phyloP scores from a whole-genome alignment of 2,888 invertebrate species.

The Cistogaster globosa region DNA sequence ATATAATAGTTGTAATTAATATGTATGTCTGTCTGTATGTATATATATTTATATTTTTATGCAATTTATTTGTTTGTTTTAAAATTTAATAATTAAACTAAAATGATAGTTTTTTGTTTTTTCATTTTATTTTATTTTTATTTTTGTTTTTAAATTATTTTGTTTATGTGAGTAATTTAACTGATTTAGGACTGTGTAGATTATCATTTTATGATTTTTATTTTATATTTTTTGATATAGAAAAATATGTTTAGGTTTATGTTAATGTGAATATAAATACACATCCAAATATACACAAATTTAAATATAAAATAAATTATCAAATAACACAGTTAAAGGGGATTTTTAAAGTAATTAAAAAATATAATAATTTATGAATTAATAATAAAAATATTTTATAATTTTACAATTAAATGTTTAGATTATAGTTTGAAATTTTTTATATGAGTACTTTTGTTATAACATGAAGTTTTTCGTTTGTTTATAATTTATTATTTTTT shows the following conservation, averaged over 20 bases:
- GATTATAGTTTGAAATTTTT: background rate
- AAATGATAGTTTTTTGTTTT: constrained; percentile 51
- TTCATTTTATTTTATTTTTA: constrained; percentile 27
- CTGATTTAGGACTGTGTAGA: constrained; percentile 14
- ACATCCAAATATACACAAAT: constrained; percentile 52
- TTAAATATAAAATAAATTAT: constrained; percentile 29
- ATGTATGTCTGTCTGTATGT: background rate
- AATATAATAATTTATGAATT: constrained; percentile 1
- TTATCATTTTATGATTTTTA: background rate
- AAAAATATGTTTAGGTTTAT: constrained; percentile 37
- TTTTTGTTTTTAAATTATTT: constrained; percentile 27
- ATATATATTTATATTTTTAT: constrained; percentile 57
- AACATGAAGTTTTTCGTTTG: background rate
- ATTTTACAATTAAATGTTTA: background rate
- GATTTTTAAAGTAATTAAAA: background rate
- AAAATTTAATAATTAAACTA: constrained; percentile 68
- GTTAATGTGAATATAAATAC: constrained; percentile 23
- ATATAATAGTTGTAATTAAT: constrained; percentile 34
- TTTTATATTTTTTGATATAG: constrained; percentile 33
- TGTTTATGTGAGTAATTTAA: constrained; percentile 14
- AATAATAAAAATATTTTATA: constrained; percentile 10
- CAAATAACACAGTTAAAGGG: constrained; percentile 47
- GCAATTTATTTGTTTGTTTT: constrained; percentile 51
- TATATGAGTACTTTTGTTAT: background rate
- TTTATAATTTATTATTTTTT: background rate